Evolutionary conservation across 2,797 vertebrate genomes (phyloP).

Genomic region (Rousettus madagascariensis): DNA sequence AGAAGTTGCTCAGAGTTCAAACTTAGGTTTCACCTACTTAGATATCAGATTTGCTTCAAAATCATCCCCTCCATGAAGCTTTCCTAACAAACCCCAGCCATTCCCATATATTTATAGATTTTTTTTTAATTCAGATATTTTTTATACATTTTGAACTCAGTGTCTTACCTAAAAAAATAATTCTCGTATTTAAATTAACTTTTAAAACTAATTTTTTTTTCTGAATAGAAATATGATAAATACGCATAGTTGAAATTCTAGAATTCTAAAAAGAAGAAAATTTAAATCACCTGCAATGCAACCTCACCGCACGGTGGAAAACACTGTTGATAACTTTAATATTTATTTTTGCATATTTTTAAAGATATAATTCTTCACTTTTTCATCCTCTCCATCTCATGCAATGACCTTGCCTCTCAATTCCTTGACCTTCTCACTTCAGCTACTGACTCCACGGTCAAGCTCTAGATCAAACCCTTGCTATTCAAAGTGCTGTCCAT

Average conservation of each 20-base stretch:
- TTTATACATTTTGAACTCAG: constrained; percentile 24
- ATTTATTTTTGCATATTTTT: background rate
- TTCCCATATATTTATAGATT: background rate
- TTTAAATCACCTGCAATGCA: background rate
- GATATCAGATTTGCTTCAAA: background rate
- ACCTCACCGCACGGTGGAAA: background rate
- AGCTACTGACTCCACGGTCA: background rate
- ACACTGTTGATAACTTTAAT: background rate
- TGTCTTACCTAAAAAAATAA: background rate
- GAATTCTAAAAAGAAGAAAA: background rate
- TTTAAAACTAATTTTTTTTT: background rate
- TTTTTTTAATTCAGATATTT: background rate
- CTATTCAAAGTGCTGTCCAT: background rate
- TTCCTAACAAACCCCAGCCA: background rate
- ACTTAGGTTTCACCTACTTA: background rate
- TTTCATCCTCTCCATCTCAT: background rate
- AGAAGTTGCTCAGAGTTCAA: background rate
- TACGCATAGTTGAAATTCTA: background rate
- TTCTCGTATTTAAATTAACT: constrained; percentile 13
- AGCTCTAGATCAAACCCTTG: background rate
- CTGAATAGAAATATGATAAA: background rate
- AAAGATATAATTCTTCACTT: background rate
- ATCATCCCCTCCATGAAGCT: background rate
- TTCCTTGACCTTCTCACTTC: background rate
- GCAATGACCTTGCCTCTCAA: background rate